phyloP scores from a whole-genome alignment of 2,888 invertebrate species.

The Criorhina ranunculi region DNA sequence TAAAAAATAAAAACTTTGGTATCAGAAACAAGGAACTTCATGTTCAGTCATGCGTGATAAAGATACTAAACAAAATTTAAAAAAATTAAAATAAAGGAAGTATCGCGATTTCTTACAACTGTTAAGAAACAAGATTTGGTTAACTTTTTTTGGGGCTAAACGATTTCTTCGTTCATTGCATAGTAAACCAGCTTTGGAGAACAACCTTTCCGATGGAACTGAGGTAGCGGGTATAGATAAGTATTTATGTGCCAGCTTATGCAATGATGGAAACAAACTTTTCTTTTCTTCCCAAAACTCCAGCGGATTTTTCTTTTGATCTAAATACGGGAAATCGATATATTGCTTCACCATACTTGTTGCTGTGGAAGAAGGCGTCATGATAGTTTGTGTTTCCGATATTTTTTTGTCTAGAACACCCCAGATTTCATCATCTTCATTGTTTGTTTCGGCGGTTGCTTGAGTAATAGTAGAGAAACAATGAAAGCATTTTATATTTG shows the following conservation, averaged over 20 bases:
- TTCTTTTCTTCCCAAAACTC: conserved; percentile 21
- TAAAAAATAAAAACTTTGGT: no score
- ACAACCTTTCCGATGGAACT: conserved; percentile 40
- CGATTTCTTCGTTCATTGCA: conserved; percentile 33
- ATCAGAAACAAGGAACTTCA: conserved; percentile 1
- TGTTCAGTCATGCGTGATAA: not conserved
- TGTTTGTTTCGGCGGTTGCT: conserved; percentile 9
- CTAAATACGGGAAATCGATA: conserved; percentile 26
- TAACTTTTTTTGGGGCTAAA: conserved; percentile 24
- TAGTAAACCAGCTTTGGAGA: conserved; percentile 20
- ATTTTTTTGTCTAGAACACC: conserved; percentile 24
- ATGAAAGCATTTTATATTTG: no score
- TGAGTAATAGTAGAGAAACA: conserved; percentile 3
- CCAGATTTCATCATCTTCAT: conserved; percentile 26
- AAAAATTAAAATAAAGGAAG: not conserved
- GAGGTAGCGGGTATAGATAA: conserved; percentile 40
- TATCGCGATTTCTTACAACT: conserved; percentile 9
- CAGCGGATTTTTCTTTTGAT: not conserved
- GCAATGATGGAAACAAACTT: conserved; percentile 24
- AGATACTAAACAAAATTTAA: not conserved
- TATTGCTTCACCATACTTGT: conserved; percentile 23
- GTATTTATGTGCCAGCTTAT: conserved; percentile 20
- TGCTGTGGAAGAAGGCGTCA: conserved; percentile 3
- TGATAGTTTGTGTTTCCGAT: conserved; percentile 9
- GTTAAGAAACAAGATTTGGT: conserved; percentile 35